Conservation (phyloP, 2,888 invertebrate species). For the Ypsolopha scabrella region DNA sequence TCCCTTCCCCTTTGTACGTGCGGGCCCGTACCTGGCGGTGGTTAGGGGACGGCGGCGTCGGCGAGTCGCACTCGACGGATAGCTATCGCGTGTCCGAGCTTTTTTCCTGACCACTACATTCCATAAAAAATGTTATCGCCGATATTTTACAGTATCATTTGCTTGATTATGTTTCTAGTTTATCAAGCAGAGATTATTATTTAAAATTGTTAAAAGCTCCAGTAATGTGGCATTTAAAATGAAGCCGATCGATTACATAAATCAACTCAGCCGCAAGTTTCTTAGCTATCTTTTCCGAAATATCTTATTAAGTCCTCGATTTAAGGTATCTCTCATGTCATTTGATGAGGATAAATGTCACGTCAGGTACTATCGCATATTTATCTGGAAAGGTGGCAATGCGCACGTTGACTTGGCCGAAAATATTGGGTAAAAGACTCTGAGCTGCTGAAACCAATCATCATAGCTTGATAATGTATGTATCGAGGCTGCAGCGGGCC, state of each 20-base stretch:
- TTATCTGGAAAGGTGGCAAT: constrained; percentile 17
- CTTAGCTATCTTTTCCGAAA: constrained; percentile 20
- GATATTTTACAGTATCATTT: background rate
- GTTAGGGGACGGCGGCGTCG: constrained; percentile 25
- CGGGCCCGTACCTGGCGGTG: constrained; percentile 64
- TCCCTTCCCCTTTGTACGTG: constrained; percentile 66
- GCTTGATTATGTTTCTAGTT: background rate
- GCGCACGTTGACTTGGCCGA: background rate
- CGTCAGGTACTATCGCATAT: constrained; percentile 27
- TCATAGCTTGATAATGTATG: background rate
- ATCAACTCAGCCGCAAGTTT: constrained; percentile 7
- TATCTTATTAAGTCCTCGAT: constrained; percentile 27
- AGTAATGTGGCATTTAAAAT: background rate
- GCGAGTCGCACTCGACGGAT: constrained; percentile 25
- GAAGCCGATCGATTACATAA: constrained; percentile 1
- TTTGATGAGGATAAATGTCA: constrained; percentile 25
- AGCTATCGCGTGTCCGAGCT: constrained; percentile 60
- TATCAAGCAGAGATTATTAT: background rate
- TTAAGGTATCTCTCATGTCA: constrained; percentile 19
- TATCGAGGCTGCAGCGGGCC: no score
- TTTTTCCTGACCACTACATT: constrained; percentile 55
- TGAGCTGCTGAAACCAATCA: background rate
- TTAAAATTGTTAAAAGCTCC: background rate
- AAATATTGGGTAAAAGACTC: background rate
- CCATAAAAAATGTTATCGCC: background rate